phyloP scores from a whole-genome alignment of 2,113 vertebrate species.

The Myiopsitta monachus region DNA sequence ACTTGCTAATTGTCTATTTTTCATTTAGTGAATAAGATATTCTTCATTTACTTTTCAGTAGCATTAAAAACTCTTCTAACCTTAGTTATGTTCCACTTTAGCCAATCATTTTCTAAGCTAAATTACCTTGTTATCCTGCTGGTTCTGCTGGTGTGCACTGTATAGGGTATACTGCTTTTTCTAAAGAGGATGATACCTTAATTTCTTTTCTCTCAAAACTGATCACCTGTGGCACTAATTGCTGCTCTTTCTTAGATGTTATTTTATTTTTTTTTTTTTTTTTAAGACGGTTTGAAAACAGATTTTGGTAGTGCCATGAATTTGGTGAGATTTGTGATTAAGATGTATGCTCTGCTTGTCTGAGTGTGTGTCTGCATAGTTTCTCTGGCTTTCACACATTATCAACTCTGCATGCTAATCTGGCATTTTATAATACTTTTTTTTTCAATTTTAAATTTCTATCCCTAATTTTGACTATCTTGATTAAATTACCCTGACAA shows the following conservation, averaged over 20 bases:
- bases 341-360: not conserved
- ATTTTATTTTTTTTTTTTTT: too few species aligned
- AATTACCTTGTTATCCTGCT: not conserved
- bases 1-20: not conserved
- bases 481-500: not conserved
- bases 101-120: not conserved
- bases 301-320: not conserved
- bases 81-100: not conserved
- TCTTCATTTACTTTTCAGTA: not conserved
- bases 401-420: not conserved
- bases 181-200: not conserved
- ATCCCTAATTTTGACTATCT: not conserved
- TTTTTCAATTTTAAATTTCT: not conserved
- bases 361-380: accelerated
- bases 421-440: accelerated
- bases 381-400: not conserved
- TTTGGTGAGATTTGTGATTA: not conserved
- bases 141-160: not conserved
- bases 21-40: not conserved
- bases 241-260: not conserved
- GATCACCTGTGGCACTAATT: not conserved
- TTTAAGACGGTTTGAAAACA: not conserved
- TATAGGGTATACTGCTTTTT: not conserved
- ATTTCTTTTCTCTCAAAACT: not conserved
- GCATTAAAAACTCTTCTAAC: not conserved